A percentile compares a stretch with the other conserved stretches of the same genome.
Conservation (phyloP, 2,113 vertebrate species). For the Parus major region DNA sequence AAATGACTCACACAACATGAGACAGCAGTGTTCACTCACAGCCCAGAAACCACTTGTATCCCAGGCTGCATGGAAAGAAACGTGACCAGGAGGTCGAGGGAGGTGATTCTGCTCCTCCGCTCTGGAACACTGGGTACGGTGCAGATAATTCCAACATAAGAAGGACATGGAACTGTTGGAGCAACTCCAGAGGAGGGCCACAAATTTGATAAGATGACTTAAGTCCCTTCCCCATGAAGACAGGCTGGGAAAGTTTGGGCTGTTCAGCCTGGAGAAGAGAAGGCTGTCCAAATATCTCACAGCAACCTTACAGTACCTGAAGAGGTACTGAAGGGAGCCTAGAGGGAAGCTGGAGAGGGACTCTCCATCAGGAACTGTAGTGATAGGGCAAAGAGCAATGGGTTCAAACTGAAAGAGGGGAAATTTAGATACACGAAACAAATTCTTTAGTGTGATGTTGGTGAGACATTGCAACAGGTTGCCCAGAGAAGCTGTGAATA, state of each 20-base stretch:
- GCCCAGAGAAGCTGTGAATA: neutral
- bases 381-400: neutral
- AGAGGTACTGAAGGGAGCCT: too few species aligned
- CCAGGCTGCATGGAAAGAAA: neutral
- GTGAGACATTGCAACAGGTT: neutral
- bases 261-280: neutral
- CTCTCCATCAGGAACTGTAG: neutral
- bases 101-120: neutral
- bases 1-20: neutral
- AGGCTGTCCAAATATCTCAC: neutral
- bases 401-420: neutral
- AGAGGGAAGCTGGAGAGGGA: neutral
- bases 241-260: neutral
- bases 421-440: neutral
- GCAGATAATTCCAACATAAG: too few species aligned
- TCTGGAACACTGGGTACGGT: neutral
- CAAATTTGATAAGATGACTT: neutral
- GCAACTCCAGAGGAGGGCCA: neutral
- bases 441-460: neutral
- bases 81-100: accelerated
- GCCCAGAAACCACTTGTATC: neutral
- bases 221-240: neutral
- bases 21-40: neutral
- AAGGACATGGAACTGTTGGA: neutral
- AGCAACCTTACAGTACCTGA: neutral